A percentile compares a stretch with the other conserved stretches of the same genome.
Evolutionary conservation across 2,113 vertebrate species (phyloP).

Genomic region (Psettodes erumei): DNA sequence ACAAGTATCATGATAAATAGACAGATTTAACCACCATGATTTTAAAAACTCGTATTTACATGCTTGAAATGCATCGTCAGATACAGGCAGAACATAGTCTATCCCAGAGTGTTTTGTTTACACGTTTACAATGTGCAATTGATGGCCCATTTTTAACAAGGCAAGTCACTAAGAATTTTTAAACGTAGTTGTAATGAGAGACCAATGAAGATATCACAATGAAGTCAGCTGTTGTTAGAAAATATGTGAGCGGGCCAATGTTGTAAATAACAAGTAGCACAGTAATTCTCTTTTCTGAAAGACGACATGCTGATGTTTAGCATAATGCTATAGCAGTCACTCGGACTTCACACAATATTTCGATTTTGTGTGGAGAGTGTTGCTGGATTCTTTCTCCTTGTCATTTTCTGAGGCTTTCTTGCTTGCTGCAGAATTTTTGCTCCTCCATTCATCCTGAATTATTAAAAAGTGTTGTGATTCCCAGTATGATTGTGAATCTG

Average conservation of each 20-base stretch:
- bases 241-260: conserved; percentile 31
- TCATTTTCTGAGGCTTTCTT: conserved; percentile 72
- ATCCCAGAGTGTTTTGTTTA: background rate
- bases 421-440: conserved; percentile 73
- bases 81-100: background rate
- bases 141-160: background rate
- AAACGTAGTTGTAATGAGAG: no score
- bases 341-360: conserved; percentile 32
- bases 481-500: conserved; percentile 85
- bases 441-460: conserved; percentile 84
- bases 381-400: conserved; percentile 52
- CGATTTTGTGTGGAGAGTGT: conserved; percentile 17
- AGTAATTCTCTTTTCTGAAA: conserved; percentile 20
- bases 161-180: no score
- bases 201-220: conserved; percentile 21
- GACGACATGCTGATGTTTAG: conserved; percentile 15
- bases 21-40: conserved; percentile 49
- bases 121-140: conserved; percentile 12
- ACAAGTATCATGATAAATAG: conserved; percentile 49
- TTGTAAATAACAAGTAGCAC: conserved; percentile 28
- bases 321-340: conserved; percentile 31
- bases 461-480: conserved; percentile 88
- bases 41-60: conserved; percentile 26
- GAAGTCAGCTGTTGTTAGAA: background rate
- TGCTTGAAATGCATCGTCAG: conserved; percentile 18